Base-by-base conservation (phyloP, 37 sponge, comb jelly and placozoan genomes). In the Ephydatia muelleri region DNA sequence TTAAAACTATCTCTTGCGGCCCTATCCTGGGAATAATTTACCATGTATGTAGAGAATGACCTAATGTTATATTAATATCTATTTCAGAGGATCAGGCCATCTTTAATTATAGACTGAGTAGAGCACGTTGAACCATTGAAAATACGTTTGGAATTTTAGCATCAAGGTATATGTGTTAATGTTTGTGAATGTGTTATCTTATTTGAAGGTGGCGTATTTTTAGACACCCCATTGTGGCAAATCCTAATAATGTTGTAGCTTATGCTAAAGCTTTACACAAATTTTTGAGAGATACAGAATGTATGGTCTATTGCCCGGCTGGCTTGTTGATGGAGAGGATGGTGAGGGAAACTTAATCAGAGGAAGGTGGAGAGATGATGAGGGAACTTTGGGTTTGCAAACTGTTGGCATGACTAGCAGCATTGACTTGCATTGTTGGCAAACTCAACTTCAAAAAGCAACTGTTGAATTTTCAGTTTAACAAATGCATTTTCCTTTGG, bases 241-340 rank as follows among this genome's bases (percentile, higher is more conserved):
- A 65, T 5, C 85, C 85, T 49, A 77, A 84, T 25, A 39, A 40
- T 73, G 77, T 84, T 67, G 49, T 57, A 30, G n/a, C 71, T 39
- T 85, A 67, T 33, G 72, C 80, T 19, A 78, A 79, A 69, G 72
- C 79, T 38, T 72, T 85, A 22, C 79, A 85, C 38, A 78, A 78
- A 29, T 79, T 34, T 65, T 39, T 85, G n/a, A 25, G 79, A 21
- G 78, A 79, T 1, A 79, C 80, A 0, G 86, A 78, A 49, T 65
- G 47, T 25, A 14, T 40, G 2, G 49, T 0, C 25, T 85, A 85
- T 32, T 68, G 33, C 64, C 79, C 86, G 48, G 49, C 70, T 30
- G 86, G 86, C 13, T 85, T 67, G 40, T 85, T 75, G 86, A 85
- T 85, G 80, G 67, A 48, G 86, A 85, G 26, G 86, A 85, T 31